Evolutionary conservation across 2,797 vertebrate genomes (phyloP).

Genomic region (Micropoecilia bifurca): DNA sequence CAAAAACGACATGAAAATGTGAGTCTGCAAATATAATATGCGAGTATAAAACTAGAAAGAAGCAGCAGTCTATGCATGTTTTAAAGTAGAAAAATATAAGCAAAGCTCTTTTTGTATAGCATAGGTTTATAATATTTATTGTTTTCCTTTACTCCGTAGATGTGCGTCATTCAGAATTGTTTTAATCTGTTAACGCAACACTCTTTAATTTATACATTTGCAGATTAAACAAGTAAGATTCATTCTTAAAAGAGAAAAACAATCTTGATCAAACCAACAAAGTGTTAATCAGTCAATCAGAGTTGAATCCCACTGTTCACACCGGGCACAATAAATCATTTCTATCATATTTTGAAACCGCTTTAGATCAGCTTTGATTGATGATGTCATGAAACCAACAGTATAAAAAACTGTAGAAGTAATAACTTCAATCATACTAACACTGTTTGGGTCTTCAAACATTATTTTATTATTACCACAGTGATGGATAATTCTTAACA

Average conservation of each 20-base stretch:
- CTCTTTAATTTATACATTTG: not conserved
- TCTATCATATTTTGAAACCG: not conserved
- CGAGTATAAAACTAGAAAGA: not conserved
- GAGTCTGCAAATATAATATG: not conserved
- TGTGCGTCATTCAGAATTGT: not conserved
- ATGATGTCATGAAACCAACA: not conserved
- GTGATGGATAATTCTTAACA: not conserved
- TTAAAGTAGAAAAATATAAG: not conserved
- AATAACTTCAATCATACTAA: not conserved
- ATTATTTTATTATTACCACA: not conserved
- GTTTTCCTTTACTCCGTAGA: not conserved
- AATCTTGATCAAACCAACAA: too few relatives aligned
- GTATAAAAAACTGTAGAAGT: not conserved
- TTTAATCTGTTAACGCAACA: not conserved
- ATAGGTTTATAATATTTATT: not conserved
- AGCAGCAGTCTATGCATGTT: not conserved
- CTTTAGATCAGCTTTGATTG: not conserved
- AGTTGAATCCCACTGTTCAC: not conserved
- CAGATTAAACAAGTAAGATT: not conserved
- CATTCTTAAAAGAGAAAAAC: not conserved
- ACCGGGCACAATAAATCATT: not conserved
- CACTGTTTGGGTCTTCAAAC: not conserved
- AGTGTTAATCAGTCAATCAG: not conserved
- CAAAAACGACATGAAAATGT: not conserved
- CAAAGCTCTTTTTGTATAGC: not conserved